A percentile compares a stretch with the other conserved stretches of the same genome.
phyloP scores from a whole-genome alignment of 2,888 invertebrate genomes.

The Tetranychus piercei region DNA sequence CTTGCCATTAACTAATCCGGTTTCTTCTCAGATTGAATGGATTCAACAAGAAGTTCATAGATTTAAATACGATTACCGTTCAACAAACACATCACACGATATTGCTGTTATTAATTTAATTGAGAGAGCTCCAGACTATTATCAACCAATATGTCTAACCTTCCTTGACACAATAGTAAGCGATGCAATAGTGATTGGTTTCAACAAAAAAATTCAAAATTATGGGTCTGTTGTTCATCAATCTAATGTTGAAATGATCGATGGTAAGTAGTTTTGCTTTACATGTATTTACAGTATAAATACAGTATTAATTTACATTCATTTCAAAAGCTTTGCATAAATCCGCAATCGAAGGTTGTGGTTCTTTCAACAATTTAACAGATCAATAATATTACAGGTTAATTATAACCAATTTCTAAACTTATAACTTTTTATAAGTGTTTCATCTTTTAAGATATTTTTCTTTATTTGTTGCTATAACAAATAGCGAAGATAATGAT shows the following conservation, averaged over 20 bases:
- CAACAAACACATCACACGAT: not conserved
- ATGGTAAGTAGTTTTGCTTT: not conserved
- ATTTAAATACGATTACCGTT: not conserved
- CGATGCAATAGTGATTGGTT: not conserved
- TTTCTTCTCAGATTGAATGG: not conserved
- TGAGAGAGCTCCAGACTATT: not conserved
- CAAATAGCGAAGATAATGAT: not conserved
- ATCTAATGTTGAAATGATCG: not conserved
- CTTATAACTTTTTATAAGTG: too few relatives aligned
- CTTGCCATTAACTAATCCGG: not conserved
- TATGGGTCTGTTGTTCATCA: not conserved
- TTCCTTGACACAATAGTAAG: not conserved
- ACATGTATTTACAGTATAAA: too few relatives aligned
- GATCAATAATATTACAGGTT: too few relatives aligned
- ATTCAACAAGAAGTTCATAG: not conserved
- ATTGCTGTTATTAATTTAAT: not conserved
- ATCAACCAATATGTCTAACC: not conserved
- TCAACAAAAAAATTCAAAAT: not conserved
- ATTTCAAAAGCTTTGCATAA: too few relatives aligned
- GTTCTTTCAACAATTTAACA: too few relatives aligned
- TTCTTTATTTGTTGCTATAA: conserved; percentile 4
- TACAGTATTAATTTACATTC: too few relatives aligned
- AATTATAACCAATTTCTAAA: too few relatives aligned
- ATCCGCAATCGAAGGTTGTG: too few relatives aligned
- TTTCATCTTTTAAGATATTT: not conserved